Evolutionary conservation across 2,113 vertebrate species (phyloP).

Genomic region (Tamias sibiricus): DNA sequence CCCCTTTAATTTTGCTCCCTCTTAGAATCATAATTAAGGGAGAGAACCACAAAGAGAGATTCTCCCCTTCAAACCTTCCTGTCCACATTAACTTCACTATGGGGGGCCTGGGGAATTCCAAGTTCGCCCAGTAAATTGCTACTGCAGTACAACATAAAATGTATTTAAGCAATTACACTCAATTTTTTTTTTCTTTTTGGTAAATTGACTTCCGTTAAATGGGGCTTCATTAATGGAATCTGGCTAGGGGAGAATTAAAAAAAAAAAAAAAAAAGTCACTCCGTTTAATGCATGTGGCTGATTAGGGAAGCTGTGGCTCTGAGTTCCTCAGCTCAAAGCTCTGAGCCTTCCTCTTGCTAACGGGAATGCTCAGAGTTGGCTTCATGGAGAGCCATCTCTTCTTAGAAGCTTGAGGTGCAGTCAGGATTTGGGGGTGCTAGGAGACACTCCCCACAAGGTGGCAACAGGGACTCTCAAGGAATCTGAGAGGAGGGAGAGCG

Average conservation of each 20-base stretch:
- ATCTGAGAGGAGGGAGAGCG: background rate
- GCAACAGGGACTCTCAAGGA: background rate
- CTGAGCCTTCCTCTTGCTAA: background rate
- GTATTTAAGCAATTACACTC: slow-evolving; percentile 80
- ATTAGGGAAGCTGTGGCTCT: slow-evolving; percentile 40
- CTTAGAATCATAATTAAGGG: slow-evolving; percentile 80
- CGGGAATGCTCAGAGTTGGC: background rate
- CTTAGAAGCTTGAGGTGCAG: background rate
- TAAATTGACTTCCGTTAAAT: slow-evolving; percentile 79
- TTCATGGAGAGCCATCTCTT: background rate
- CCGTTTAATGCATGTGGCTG: slow-evolving; percentile 74
- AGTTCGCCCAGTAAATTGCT: slow-evolving; percentile 73
- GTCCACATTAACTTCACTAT: slow-evolving; percentile 79
- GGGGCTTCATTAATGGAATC: slow-evolving; percentile 82
- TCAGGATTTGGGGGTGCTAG: background rate
- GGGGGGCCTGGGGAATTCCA: slow-evolving; percentile 70
- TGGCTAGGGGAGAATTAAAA: slow-evolving; percentile 65
- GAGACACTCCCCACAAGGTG: background rate
- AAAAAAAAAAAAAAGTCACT: slow-evolving; percentile 70
- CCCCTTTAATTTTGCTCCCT: slow-evolving; percentile 66
- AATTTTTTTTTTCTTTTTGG: slow-evolving; percentile 71
- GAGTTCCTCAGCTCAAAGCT: slow-evolving; percentile 37
- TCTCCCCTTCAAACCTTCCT: slow-evolving; percentile 65
- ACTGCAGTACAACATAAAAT: slow-evolving; percentile 67
- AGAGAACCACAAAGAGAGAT: slow-evolving; percentile 58